phyloP scores from a whole-genome alignment of 2,113 vertebrate species.

The Poeciliopsis retropinna region DNA sequence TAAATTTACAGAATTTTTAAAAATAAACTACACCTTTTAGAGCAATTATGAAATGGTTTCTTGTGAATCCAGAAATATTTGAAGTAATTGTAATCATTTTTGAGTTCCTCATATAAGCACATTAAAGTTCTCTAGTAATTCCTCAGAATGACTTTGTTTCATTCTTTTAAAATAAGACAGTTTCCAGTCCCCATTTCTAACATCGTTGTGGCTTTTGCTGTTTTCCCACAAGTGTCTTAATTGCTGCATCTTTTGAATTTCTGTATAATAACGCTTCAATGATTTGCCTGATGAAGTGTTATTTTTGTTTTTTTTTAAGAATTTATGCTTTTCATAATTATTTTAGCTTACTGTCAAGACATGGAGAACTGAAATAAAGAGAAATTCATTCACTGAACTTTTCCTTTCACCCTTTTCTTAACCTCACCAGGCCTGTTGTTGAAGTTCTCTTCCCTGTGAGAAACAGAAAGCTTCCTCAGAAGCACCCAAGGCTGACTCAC shows the following conservation, averaged over 20 bases:
- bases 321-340: neutral
- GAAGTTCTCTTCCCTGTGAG: constrained; percentile 35
- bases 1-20: too few species aligned
- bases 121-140: neutral
- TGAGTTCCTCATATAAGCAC: too few species aligned
- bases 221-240: constrained; percentile 9
- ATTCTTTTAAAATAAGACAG: neutral
- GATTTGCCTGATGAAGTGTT: neutral
- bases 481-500: constrained; percentile 57
- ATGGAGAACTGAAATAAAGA: constrained; percentile 14
- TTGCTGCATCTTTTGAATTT: constrained; percentile 5
- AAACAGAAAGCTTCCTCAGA: constrained; percentile 61
- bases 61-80: too few species aligned
- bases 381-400: constrained; percentile 55
- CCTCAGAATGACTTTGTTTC: neutral
- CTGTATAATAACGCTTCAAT: neutral
- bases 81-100: too few species aligned
- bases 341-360: constrained; percentile 2
- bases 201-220: neutral
- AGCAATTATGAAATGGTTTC: too few species aligned
- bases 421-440: constrained; percentile 33
- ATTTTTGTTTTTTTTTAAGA: neutral
- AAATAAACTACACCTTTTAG: too few species aligned
- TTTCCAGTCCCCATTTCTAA: neutral
- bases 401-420: constrained; percentile 26